phyloP scores from a whole-genome alignment of 2,797 vertebrate genomes.

The Nyctalus aviator region DNA sequence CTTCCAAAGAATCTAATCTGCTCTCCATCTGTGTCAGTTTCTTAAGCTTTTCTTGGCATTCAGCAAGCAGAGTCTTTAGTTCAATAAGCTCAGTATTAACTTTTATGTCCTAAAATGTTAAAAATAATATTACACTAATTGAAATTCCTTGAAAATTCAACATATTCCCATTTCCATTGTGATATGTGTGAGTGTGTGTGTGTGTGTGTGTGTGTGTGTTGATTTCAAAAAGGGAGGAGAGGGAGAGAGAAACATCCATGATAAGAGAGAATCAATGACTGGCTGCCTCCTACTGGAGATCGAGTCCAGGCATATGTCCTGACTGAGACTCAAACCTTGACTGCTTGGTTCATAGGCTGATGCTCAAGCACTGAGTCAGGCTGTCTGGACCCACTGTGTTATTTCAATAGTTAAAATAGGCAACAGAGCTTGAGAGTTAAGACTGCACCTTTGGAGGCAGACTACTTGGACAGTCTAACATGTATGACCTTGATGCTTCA shows the following conservation, averaged over 20 bases:
- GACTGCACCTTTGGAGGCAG: not conserved
- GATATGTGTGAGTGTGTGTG: no score
- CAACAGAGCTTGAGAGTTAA: not conserved
- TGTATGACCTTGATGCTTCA: not conserved
- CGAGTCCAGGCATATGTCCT: no score
- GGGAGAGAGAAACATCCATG: no score
- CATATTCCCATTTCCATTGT: not conserved
- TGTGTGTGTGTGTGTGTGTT: no score
- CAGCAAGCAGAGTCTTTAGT: slow-evolving; percentile 88
- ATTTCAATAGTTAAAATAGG: not conserved
- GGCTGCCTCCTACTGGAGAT: no score
- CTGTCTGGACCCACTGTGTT: not conserved
- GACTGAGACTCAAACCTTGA: no score
- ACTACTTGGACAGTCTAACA: not conserved
- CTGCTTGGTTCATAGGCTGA: no score
- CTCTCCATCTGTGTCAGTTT: slow-evolving; percentile 89
- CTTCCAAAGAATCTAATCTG: slow-evolving; percentile 89
- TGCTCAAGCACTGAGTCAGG: no score
- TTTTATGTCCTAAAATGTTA: slow-evolving; percentile 64
- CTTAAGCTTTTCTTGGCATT: slow-evolving; percentile 88
- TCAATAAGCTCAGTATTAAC: slow-evolving; percentile 85
- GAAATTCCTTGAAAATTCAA: not conserved
- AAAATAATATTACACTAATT: not conserved
- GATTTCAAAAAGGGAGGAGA: no score
- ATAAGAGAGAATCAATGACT: no score